phyloP scores from a whole-genome alignment of 2,888 invertebrate species.

The Pollenia labialis region DNA sequence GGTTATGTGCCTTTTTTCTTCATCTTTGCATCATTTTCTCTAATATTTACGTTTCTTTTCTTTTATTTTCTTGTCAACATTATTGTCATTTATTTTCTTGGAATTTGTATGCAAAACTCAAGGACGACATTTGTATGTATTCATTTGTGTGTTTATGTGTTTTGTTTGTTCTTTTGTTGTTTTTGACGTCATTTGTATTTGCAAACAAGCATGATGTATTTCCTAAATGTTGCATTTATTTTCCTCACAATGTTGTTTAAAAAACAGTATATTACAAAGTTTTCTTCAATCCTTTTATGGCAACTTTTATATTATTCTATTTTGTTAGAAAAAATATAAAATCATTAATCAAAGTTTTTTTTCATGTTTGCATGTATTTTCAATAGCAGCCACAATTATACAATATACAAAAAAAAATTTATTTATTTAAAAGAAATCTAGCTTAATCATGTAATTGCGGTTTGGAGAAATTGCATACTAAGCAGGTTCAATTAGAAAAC shows the following conservation, averaged over 20 bases:
- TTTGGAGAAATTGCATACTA: background rate
- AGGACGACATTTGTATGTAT: slow-evolving; percentile 49
- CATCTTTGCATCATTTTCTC: background rate
- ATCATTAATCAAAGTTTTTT: slow-evolving; percentile 49
- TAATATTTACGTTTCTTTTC: slow-evolving; percentile 42
- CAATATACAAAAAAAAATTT: background rate
- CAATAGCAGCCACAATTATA: background rate
- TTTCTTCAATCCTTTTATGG: slow-evolving; percentile 13
- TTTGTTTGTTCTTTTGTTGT: background rate
- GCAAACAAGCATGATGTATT: slow-evolving; percentile 47
- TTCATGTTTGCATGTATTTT: background rate
- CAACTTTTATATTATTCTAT: background rate
- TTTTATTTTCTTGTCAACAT: slow-evolving; percentile 48
- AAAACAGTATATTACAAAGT: slow-evolving; percentile 1
- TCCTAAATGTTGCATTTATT: slow-evolving; percentile 51
- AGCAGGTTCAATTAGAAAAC: background rate
- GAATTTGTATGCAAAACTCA: slow-evolving; percentile 60
- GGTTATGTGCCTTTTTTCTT: slow-evolving; percentile 10
- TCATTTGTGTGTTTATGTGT: background rate
- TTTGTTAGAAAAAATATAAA: slow-evolving; percentile 16
- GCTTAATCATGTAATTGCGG: slow-evolving; percentile 19
- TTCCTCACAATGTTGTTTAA: slow-evolving; percentile 10
- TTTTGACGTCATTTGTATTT: slow-evolving; percentile 31
- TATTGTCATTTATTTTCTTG: slow-evolving; percentile 59
- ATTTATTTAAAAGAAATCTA: slow-evolving; percentile 1